These are phyloP conservation scores for Nibea coibor DNA, from an alignment of 2,113 vertebrate genomes.

Conservation along the genomic window DNA sequence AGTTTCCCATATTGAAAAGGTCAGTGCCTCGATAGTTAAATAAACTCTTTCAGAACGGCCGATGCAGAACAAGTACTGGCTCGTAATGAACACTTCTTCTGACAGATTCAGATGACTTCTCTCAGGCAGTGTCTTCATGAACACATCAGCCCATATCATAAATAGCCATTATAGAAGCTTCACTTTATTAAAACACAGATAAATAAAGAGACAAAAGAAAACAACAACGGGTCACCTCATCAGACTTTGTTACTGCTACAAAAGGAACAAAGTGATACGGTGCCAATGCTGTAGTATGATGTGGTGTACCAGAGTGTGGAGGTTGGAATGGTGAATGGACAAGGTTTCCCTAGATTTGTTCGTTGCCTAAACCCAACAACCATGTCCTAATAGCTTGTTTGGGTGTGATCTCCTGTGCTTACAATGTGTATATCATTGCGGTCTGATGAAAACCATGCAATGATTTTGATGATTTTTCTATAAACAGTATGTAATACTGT, in stretches of 20 bases:
- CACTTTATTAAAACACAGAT: neutral
- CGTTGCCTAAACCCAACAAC: neutral
- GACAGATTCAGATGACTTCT: slow-evolving; percentile 51
- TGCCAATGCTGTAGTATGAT: neutral
- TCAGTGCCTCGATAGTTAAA: slow-evolving; percentile 51
- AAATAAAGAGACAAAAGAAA: neutral
- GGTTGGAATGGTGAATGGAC: neutral
- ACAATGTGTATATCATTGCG: too few species aligned
- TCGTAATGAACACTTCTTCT: slow-evolving; percentile 46
- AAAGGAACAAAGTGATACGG: neutral
- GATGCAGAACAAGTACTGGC: slow-evolving; percentile 44
- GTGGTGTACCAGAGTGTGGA: neutral
- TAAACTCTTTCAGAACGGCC: slow-evolving; percentile 49
- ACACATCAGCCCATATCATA: slow-evolving; percentile 21
- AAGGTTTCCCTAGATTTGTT: neutral
- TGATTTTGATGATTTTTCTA: too few species aligned
- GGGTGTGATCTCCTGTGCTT: neutral
- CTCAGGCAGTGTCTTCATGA: slow-evolving; percentile 32
- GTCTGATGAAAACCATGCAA: too few species aligned
- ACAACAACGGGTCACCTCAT: neutral
- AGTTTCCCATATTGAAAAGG: slow-evolving; percentile 53
- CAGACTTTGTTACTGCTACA: neutral
- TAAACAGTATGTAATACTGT: too few species aligned
- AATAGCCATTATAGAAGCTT: neutral
- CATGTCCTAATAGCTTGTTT: neutral